Percentiles rank a stretch among this genome's conserved stretches.
phyloP scores from a whole-genome alignment of 2,888 invertebrate genomes.

The Loripinus fragilis region DNA sequence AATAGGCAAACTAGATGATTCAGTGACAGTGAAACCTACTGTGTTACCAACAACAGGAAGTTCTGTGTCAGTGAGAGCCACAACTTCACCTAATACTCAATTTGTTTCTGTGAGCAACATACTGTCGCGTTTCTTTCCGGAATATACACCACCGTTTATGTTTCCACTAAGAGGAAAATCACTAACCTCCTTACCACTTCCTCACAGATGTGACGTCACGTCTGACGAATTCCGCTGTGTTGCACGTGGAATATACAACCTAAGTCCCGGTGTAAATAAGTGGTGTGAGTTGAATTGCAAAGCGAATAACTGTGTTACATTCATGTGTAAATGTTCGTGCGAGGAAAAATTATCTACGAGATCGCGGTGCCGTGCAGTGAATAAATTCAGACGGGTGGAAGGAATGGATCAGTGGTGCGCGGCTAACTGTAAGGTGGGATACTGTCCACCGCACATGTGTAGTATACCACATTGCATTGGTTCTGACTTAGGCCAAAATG shows the following conservation, averaged over 20 bases:
- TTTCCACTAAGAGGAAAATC: constrained; percentile 27
- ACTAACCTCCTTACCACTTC: constrained; percentile 49
- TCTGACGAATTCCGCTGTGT: constrained; percentile 62
- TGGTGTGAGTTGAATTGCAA: constrained; percentile 67
- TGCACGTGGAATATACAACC: constrained; percentile 61
- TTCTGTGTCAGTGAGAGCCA: neutral
- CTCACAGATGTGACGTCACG: constrained; percentile 55
- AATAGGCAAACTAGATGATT: constrained; percentile 14
- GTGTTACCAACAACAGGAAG: neutral
- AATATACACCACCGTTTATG: constrained; percentile 51
- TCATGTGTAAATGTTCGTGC: constrained; percentile 67
- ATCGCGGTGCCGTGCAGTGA: constrained; percentile 68
- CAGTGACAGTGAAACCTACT: neutral
- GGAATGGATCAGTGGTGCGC: constrained; percentile 79
- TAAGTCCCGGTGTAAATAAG: constrained; percentile 61
- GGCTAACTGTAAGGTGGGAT: constrained; percentile 73
- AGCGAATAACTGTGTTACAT: constrained; percentile 57
- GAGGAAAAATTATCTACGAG: constrained; percentile 35
- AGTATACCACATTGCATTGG: constrained; percentile 60
- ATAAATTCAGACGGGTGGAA: constrained; percentile 63
- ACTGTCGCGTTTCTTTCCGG: constrained; percentile 45
- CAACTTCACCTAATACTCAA: constrained; percentile 47
- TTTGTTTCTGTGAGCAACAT: constrained; percentile 59
- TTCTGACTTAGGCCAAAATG: neutral
- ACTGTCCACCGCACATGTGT: constrained; percentile 69